Evolutionary conservation across 2,888 invertebrate species (phyloP), one percentile per base, ranked within the genome.

Genomic region (Agriopis marginaria): DNA sequence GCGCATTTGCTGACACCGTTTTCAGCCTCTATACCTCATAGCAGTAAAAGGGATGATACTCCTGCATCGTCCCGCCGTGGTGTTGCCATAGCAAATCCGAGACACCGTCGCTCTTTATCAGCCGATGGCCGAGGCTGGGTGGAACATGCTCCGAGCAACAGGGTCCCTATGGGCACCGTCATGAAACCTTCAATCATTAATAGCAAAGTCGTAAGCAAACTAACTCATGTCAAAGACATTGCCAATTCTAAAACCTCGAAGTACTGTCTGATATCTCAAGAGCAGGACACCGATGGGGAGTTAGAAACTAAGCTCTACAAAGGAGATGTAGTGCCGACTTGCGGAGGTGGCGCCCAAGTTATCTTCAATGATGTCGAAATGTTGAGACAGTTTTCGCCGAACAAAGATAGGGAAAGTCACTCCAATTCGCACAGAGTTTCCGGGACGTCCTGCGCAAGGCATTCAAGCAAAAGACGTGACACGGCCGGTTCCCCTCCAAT

Each of bases 281-380:
- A 98, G 79, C 97, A 97, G 23, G 99, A 99, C 85, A 96, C 97
- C 0, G 97, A 97, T 78, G 99, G 99, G 0, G 98, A 98, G 83
- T 92, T 99, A 3, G 98, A 98, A 88, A 99, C 99, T 0, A 97
- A 97, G 81, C 86, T 99, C 14, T 98, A 97, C 85, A 99, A 99
- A 96, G 99, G 97, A 12, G 98, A 99, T 86, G 97, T 99, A 4
- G 95, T 99, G 3, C 98, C 98, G 0, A 99, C 99, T 0, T 96
- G 97, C 68, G 97, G 98, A 1, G 99, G 99, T 0, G 99, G 99
- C 0, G 98, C 99, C 0, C 98, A 99, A 83, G 97, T 99, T 0
- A 97, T 99, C 40, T 99, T 99, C 86, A 97, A 98, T 79, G 99
- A 99, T 88, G 97, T 99, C 0, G 99, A 99, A 87, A 96, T 97